These are phyloP conservation scores for Phaonia tiefii DNA, from an alignment of 2,888 invertebrate genomes.

Conservation along the genomic window DNA sequence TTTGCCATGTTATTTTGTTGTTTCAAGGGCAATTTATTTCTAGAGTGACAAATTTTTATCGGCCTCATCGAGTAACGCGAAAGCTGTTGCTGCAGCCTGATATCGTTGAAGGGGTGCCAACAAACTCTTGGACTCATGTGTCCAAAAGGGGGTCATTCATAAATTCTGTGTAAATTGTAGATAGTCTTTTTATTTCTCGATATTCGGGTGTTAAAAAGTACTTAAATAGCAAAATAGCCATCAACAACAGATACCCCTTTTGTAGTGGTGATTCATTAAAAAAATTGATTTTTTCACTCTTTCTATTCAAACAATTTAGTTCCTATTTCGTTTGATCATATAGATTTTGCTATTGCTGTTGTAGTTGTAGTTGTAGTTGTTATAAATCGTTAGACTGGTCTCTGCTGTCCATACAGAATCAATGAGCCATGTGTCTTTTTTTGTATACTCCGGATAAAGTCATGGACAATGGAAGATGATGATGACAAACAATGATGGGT, in stretches of 20 bases:
- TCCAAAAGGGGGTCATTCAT: slow-evolving; percentile 36
- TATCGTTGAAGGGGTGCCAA: no score
- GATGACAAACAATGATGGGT: not conserved
- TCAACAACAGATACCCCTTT: slow-evolving; percentile 52
- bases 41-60: slow-evolving; percentile 79
- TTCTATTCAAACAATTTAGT: slow-evolving; percentile 34
- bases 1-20: slow-evolving; percentile 52
- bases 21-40: slow-evolving; percentile 80
- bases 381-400: slow-evolving; percentile 57
- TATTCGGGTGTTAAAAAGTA: not conserved
- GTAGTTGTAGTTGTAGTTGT: slow-evolving; percentile 13
- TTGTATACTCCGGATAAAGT: not conserved
- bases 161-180: slow-evolving; percentile 44
- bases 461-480: slow-evolving; percentile 29
- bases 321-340: slow-evolving; percentile 39
- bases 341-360: slow-evolving; percentile 13
- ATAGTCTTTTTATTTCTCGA: slow-evolving; percentile 29
- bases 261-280: not conserved
- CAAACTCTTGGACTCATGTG: no score
- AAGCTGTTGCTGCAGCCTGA: no score
- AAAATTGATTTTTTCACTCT: slow-evolving; percentile 8
- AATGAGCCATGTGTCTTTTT: slow-evolving; percentile 64
- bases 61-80: slow-evolving; percentile 66
- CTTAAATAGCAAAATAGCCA: not conserved
- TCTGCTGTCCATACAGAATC: slow-evolving; percentile 44